Conservation (phyloP, 1,140 invertebrate species). For the Patella vulgata region DNA sequence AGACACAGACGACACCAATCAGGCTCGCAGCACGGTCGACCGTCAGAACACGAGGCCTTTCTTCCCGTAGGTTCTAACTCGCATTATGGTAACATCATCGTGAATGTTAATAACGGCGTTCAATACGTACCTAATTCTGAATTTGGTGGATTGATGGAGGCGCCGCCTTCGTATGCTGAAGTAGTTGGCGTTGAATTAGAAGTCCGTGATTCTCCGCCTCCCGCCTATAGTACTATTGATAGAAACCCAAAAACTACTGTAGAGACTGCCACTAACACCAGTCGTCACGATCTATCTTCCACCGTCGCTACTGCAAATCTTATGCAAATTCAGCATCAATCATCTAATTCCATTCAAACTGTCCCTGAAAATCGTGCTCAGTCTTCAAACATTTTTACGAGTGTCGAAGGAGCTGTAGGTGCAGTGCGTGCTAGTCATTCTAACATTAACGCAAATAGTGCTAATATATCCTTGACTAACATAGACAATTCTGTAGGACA, state of each 20-base stretch:
- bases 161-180: slow-evolving; percentile 57
- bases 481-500: too few species aligned
- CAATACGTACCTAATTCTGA: slow-evolving; percentile 52
- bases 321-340: slow-evolving; percentile 3
- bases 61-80: slow-evolving; percentile 36
- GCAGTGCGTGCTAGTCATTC: background rate
- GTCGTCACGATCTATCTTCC: slow-evolving; percentile 3
- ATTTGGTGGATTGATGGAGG: slow-evolving; percentile 36
- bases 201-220: slow-evolving; percentile 41
- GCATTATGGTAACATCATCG: slow-evolving; percentile 56
- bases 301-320: slow-evolving; percentile 3
- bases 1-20: slow-evolving; percentile 15
- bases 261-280: slow-evolving; percentile 5
- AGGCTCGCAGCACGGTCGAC: slow-evolving; percentile 11
- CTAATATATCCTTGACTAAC: too few species aligned
- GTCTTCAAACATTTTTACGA: background rate
- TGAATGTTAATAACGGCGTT: slow-evolving; percentile 60
- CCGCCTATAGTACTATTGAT: slow-evolving; percentile 61
- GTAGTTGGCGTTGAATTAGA: slow-evolving; percentile 32
- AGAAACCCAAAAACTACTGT: slow-evolving; percentile 34
- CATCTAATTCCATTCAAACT: background rate
- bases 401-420: background rate
- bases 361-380: background rate
- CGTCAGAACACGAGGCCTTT: slow-evolving; percentile 51
- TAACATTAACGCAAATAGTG: background rate